Evolutionary conservation across 2,888 invertebrate species (phyloP).

Genomic region (Harpalus rufipes): DNA sequence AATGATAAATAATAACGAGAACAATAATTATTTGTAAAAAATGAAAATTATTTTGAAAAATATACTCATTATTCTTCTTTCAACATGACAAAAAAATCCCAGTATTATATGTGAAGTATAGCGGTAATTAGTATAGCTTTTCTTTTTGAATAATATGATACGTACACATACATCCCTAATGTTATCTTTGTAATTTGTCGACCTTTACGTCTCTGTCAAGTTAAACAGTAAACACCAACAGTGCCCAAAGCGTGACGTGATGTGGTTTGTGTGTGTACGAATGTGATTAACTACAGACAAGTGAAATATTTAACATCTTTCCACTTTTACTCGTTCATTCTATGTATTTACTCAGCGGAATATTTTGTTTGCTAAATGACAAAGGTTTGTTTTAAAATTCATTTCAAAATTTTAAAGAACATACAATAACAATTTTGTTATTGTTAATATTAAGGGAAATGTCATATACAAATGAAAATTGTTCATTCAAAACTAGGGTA

Average conservation of each 20-base stretch:
- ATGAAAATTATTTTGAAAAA: background rate
- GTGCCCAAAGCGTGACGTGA: background rate
- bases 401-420: background rate
- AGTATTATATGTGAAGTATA: background rate
- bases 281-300: background rate
- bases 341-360: background rate
- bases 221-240: conserved; percentile 1
- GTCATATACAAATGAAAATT: too few relatives aligned
- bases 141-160: background rate
- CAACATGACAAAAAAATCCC: background rate
- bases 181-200: background rate
- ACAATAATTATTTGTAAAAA: background rate
- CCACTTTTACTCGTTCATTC: background rate
- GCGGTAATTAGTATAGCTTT: background rate
- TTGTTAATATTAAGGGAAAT: too few relatives aligned
- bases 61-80: background rate
- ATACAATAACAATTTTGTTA: background rate
- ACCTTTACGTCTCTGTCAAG: background rate
- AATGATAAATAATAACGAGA: too few relatives aligned
- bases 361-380: background rate
- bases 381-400: background rate
- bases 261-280: background rate
- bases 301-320: conserved; percentile 11
- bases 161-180: background rate
- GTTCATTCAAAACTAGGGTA: too few relatives aligned